A percentile compares a stretch with the other conserved stretches of the same genome.
Conservation (phyloP, 2,888 invertebrate genomes). For the Dryadula phaetusa region DNA sequence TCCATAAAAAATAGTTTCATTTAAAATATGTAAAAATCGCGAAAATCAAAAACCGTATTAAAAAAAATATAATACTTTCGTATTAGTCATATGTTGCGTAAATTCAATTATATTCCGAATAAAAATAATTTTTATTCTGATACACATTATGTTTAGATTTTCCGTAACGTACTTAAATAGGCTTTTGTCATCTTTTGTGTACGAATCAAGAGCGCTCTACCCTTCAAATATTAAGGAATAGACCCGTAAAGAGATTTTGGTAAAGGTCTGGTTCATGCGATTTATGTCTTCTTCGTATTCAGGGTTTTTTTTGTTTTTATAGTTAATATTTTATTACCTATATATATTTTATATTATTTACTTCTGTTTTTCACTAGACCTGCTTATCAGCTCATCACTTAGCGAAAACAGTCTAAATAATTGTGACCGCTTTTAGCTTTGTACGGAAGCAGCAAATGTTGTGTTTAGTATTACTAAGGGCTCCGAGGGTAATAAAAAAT, state of each 20-base stretch:
- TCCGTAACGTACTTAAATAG: conserved; percentile 26
- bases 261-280: conserved; percentile 1
- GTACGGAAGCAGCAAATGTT: conserved; percentile 8
- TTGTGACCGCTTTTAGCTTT: neutral
- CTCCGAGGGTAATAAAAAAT: conserved; percentile 28
- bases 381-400: neutral
- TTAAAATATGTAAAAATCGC: too few relatives aligned
- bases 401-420: neutral
- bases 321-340: neutral
- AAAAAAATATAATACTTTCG: conserved; percentile 16
- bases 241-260: conserved; percentile 1
- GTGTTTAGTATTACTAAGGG: conserved; percentile 30
- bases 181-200: conserved; percentile 11
- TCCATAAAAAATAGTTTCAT: too few relatives aligned
- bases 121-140: conserved; percentile 15
- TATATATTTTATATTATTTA: neutral
- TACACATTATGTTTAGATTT: conserved; percentile 22
- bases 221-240: conserved; percentile 13
- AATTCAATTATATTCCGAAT: neutral
- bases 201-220: conserved; percentile 5
- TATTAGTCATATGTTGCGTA: conserved; percentile 23
- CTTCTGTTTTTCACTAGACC: neutral
- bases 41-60: neutral
- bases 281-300: neutral
- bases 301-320: neutral